Base-by-base conservation (phyloP, 2,113 vertebrate species). In the Sander vitreus region DNA sequence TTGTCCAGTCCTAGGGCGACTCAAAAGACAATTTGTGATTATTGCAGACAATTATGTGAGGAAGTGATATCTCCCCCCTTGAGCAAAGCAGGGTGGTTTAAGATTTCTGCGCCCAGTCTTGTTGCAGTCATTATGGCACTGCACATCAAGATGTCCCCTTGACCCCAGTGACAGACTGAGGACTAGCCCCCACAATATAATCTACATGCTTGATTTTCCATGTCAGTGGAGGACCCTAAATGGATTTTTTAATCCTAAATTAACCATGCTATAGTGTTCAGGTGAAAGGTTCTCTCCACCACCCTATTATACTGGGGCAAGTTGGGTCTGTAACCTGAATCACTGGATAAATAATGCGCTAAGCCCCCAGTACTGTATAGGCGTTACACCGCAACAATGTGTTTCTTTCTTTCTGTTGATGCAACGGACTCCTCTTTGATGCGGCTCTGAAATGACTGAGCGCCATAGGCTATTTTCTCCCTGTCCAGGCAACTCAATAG, bases 271-370 rank as follows among this genome's bases (percentile, higher is more conserved):
- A 90, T 92, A 94, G 89, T 95, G 93, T 92, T 96, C 94, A 96
- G 93, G 93, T 92, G 96, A 96, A 97, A 96, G 95, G 95, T 94
- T 95, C 95, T 97, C 95, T 96, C 95, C 91, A 91, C 92, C 92
- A 53, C 58, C 68, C 93, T 93, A 90, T 97, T 96, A 95, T 93
- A 92, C 83, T 79, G 83, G 83, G 91, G 85, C 87, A 83, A 93
- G 95, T 95, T 92, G 80, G 85, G 76, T 79, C 91, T 96, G 97
- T 97, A 98, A 98, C 96, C 95, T 81, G 95, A 98, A 97, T 97
- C 97, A 96, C 91, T 91, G 95, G 95, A 95, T 96, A 95, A 97
- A 96, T 94, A 96, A 91, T 86, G 94, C 33, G 15, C 91, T 88
- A 86, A 95, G 93, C 93, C 92, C 72, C 88, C 89, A 88, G 92